Base-by-base conservation (phyloP, 2,888 invertebrate species). In the Scelioninae gen. 1 region DNA sequence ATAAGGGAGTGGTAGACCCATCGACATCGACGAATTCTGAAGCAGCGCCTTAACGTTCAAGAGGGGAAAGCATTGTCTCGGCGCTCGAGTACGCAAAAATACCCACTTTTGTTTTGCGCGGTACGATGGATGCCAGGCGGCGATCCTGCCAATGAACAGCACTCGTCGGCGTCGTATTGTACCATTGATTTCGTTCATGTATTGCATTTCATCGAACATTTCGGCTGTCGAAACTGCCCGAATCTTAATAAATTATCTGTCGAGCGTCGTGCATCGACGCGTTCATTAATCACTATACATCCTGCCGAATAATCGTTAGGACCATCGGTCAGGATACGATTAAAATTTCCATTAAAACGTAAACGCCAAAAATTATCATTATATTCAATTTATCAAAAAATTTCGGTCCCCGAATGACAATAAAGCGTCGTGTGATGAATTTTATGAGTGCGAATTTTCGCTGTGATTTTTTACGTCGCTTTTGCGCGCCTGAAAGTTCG, bases 161-260 rank as follows among this genome's bases (percentile, higher is more conserved):
- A 53, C 77, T 78, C 71, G 71, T 56, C 65, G 45, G 23, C 40
- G 62, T 16, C 43, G 77, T 47, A 58, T 72, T 82, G 62, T 76
- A 45, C 72, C 51, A 77, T 72, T 77, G 77, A 82, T 82, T 68
- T 71, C 82, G 55, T 76, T 58, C 47, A 34, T 55, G 62, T 74
- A 68, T 74, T 62, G 66, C 66, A 31, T 65, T 79, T 53, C 56
- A 55, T 71, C 78, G 62, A 58, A 69, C 71, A 63, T 74, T 77
- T 66, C 63, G 72, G n/a, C 56, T 40, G 75, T 63, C 74, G 63
- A 45, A 55, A 51, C 69, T 40, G 65, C 49, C 56, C 86, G 85
- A 86, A 88, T 89, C 88, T 90, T 89, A 89, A 90, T 90, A 90
- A 90, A 90, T 90, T 90, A 90, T 88, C 88, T 82, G 77, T 75